Base-by-base conservation (phyloP, 2,113 vertebrate genomes). In the Pteronura brasiliensis region DNA sequence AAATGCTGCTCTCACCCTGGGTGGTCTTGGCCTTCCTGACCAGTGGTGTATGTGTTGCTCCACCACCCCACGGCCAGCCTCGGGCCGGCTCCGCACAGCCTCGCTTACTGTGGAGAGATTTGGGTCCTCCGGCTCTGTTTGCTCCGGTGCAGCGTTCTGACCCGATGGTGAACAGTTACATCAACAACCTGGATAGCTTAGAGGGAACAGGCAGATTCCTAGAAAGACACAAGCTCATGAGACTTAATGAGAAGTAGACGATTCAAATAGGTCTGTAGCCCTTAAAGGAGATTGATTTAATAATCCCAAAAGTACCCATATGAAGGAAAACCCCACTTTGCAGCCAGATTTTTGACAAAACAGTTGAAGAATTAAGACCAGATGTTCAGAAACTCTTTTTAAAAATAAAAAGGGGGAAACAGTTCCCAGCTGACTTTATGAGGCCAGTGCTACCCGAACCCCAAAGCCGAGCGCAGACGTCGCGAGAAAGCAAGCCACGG, bases 41-140 rank as follows among this genome's bases (percentile, higher is more conserved):
- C 5, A 1, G 3, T 1, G 34, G 8, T 6, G 29, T 15, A 7
- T 23, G 65, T 11, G 17, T 57, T 42, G 1, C 17, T 11, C 47
- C 83, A 18, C 27, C 11, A 27, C 31, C 25, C 29, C 42, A 3
- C 23, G 11, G 47, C 76, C 36, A 0, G 9, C 34, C 57, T 25
- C 9, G 8, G 4, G 5, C 72, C 34, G 1, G 10, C 2, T 1
- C 36, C 1, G 0, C 17, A 20, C 27, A 14, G 74, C 36, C 13
- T 20, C 20, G 9, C 11, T 44, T 6, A 0, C 25, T 12, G 3
- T 44, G 23, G 15, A n/a, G 4, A 74, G 31, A 49, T 55, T 27
- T 55, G 11, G 44, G 12, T 65, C 44, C 49, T 81, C 25, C 44
- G 17, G 1, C 29, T 34, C 44, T 52, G 20, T 63, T 94, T 55